These are phyloP conservation scores for Lordiphosa mommai DNA, from an alignment of 1,140 invertebrate species.

Conservation along the genomic window DNA sequence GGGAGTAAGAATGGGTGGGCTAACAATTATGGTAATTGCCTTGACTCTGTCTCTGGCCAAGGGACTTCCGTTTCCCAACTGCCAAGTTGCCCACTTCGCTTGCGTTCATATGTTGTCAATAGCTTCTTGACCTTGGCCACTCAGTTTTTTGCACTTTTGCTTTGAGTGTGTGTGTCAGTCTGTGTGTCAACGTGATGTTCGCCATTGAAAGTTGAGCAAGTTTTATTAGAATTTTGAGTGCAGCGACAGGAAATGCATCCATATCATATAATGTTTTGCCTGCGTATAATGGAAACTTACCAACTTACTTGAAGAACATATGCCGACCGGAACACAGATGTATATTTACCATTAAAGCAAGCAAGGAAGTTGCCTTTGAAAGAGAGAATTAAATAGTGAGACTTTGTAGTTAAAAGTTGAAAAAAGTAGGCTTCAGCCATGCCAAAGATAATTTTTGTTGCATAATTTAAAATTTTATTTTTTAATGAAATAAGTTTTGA, in stretches of 20 bases:
- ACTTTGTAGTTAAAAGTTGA: too few species aligned
- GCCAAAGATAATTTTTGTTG: too few species aligned
- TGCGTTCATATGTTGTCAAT: not conserved
- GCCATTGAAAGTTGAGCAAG: constrained; percentile 1
- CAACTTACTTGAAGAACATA: too few species aligned
- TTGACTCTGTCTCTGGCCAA: not conserved
- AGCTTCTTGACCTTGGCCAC: not conserved
- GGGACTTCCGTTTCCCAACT: not conserved
- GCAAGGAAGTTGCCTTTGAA: too few species aligned
- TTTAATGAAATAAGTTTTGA: too few species aligned
- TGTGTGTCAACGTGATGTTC: not conserved
- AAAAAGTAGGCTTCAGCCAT: too few species aligned
- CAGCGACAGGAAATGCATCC: not conserved
- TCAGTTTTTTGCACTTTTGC: not conserved
- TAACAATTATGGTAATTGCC: constrained; percentile 8
- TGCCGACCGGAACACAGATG: too few species aligned
- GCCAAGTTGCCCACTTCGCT: not conserved
- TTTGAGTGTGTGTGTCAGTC: not conserved
- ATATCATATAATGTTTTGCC: too few species aligned
- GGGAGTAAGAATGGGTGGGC: not conserved
- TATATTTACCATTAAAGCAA: too few species aligned
- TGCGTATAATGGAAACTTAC: too few species aligned
- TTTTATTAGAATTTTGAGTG: constrained; percentile 7
- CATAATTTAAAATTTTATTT: too few species aligned
- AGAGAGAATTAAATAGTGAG: too few species aligned